Conservation (phyloP, 2,797 vertebrate species). For the Chromobotia macracanthus region DNA sequence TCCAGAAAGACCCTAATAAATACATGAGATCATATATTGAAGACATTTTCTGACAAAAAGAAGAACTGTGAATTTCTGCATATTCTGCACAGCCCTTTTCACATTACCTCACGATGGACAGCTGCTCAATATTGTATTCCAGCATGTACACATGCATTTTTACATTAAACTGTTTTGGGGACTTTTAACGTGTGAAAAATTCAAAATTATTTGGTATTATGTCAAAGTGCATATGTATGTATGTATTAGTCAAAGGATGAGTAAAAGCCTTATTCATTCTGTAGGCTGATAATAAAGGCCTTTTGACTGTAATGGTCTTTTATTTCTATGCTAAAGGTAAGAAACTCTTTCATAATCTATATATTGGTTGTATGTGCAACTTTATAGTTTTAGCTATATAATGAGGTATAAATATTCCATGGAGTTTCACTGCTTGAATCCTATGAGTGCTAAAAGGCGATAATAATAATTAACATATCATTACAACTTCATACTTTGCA, state of each 20-base stretch:
- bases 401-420: background rate
- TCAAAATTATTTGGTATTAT: constrained; percentile 22
- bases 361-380: too few relatives aligned
- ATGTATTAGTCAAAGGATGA: constrained; percentile 34
- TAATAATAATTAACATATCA: too few relatives aligned
- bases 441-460: too few relatives aligned
- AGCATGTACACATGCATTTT: background rate
- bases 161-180: constrained; percentile 14
- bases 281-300: constrained; percentile 60
- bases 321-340: background rate
- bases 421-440: too few relatives aligned
- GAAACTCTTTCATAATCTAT: too few relatives aligned
- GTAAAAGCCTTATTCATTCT: constrained; percentile 51
- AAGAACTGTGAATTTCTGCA: background rate
- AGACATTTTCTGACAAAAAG: background rate
- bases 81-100: background rate
- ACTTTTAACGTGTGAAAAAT: constrained; percentile 56
- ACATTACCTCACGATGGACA: background rate
- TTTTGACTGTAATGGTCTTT: constrained; percentile 22
- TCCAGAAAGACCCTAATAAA: background rate
- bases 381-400: background rate
- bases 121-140: background rate
- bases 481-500: too few relatives aligned
- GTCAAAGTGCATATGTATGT: constrained; percentile 22
- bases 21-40: background rate